A percentile compares a stretch with the other conserved stretches of the same genome.
Evolutionary conservation across 1,140 invertebrate genomes (phyloP).

Genomic region (Sarcophaga peregrina): DNA sequence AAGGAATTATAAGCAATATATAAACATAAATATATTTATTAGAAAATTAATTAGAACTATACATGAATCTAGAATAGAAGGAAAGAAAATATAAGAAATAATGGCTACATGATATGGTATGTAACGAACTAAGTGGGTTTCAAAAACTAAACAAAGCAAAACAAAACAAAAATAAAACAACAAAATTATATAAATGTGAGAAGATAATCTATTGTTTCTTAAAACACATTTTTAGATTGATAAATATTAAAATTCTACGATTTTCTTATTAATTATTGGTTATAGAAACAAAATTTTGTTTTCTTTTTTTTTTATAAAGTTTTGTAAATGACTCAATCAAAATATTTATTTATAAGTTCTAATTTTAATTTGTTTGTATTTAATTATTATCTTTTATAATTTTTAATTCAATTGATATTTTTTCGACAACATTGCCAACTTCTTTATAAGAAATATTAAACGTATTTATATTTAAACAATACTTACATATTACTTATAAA

Average conservation of each 20-base stretch:
- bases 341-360: not conserved
- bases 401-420: not conserved
- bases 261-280: too few relatives aligned
- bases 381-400: not conserved
- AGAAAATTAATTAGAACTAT: not conserved
- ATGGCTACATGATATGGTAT: not conserved
- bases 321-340: not conserved
- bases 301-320: not conserved
- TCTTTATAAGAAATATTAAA: constrained; percentile 22
- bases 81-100: not conserved
- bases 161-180: not conserved
- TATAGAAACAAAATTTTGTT: too few relatives aligned
- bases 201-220: not conserved
- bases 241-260: not conserved
- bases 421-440: constrained; percentile 10
- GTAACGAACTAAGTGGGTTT: not conserved
- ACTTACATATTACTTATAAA: too few relatives aligned
- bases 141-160: too few relatives aligned
- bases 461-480: not conserved
- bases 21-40: not conserved
- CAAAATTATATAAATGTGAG: not conserved
- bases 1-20: not conserved
- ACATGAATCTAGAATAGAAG: not conserved
- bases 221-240: not conserved
- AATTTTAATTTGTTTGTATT: not conserved